Evolutionary conservation across 2,113 vertebrate genomes (phyloP), one percentile per base, ranked within the genome.

Genomic region (Lepisosteus osseus): DNA sequence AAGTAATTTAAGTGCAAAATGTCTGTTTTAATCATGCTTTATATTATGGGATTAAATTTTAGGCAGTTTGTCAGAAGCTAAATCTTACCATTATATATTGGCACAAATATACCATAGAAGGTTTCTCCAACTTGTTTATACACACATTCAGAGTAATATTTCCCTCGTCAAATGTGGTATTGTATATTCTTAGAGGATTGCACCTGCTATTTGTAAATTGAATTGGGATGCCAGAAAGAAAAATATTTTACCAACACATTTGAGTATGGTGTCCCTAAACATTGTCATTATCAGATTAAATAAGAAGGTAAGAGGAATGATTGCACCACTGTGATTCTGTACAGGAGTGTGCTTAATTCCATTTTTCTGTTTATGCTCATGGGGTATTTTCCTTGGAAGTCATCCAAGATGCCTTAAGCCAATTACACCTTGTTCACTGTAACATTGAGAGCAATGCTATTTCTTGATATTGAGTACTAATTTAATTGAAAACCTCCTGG

Each of bases 401-500:
- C 15, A 59, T 57, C 67, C 67, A 67, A 43, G 41, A 65, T 65
- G 62, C 62, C 62, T 65, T 65, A 65, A 65, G 17, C 62, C 62
- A 59, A 59, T 59, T 59, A 59, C 14, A 59, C 57, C 57, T 59
- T 59, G 57, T 59, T 59, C 57, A 59, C 55, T 61, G 65, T 63
- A 43, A 17, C 45, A 29, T 43, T 17, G 12, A 68, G 47, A 47
- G 57, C 9, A 7, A 55, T 55, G n/a, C 56, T 73, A 45, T 54
- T 62, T 45, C 72, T 15, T 61, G 72, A 73, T 62, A 68, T 63
- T 67, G 71, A 61, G 54, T 67, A 68, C 61, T 68, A 68, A 63
- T 73, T 74, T 57, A 74, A 70, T 44, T 65, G 42, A 70, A 65
- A 70, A n/a, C 42, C 67, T 56, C 72, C 40, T 44, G 66, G 67